Conservation (phyloP, 2,888 invertebrate genomes). For the Noctua janthina region DNA sequence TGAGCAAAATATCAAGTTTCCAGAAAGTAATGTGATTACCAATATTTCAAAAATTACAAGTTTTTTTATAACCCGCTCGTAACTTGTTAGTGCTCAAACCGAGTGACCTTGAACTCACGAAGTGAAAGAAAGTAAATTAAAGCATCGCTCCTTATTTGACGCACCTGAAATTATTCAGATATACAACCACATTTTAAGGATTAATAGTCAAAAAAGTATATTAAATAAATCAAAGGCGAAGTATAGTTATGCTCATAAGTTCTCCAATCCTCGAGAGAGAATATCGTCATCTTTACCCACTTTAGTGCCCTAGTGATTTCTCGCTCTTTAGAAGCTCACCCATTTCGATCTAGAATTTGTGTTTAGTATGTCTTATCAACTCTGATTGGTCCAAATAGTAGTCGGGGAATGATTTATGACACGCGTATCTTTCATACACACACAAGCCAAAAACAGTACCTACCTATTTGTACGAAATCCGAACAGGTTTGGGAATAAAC, state of each 20-base stretch:
- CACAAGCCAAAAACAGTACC: not conserved
- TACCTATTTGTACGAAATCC: constrained; percentile 16
- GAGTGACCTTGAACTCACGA: constrained; percentile 24
- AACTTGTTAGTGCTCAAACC: not conserved
- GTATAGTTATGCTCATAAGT: not conserved
- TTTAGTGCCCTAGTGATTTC: not conserved
- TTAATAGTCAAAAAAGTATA: not conserved
- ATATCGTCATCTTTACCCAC: too few species aligned
- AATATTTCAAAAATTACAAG: not conserved
- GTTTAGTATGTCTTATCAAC: not conserved
- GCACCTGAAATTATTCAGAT: not conserved
- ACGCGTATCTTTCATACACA: not conserved
- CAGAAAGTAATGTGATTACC: not conserved
- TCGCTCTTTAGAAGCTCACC: not conserved
- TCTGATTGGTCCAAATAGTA: not conserved
- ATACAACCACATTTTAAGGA: not conserved
- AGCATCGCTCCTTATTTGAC: not conserved
- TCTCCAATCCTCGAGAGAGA: not conserved
- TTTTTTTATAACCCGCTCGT: constrained; percentile 6
- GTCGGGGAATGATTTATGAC: not conserved
- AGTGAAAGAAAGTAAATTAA: constrained; percentile 14
- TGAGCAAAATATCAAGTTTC: constrained; percentile 17
- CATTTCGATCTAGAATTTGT: not conserved
- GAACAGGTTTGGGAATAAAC: constrained; percentile 30
- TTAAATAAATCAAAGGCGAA: not conserved